phyloP scores from a whole-genome alignment of 2,888 invertebrate species.

The Clostera curtula region DNA sequence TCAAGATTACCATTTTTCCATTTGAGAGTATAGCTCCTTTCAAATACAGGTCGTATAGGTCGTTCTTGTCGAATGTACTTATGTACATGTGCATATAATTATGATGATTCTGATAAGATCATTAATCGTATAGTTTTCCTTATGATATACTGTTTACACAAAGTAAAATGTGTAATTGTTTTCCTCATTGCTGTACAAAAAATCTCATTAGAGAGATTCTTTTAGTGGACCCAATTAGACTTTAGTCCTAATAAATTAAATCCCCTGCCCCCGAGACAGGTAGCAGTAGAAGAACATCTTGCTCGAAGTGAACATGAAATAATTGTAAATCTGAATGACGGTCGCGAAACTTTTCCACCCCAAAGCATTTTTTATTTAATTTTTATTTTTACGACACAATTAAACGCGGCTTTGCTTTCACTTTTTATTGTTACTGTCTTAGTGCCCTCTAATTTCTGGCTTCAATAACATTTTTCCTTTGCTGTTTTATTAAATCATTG shows the following conservation, averaged over 20 bases:
- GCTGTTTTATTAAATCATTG: conserved; percentile 63
- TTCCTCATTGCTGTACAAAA: no score
- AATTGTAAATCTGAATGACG: conserved; percentile 62
- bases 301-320: conserved; percentile 48
- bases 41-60: no score
- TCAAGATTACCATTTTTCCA: no score
- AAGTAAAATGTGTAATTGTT: no score
- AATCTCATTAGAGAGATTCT: conserved; percentile 1
- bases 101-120: no score
- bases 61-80: no score
- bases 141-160: no score
- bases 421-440: conserved; percentile 72
- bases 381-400: conserved; percentile 74
- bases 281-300: conserved; percentile 47
- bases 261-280: conserved; percentile 46
- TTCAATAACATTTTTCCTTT: conserved; percentile 62
- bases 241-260: conserved; percentile 19
- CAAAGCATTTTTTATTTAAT: conserved; percentile 69
- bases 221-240: conserved; percentile 6
- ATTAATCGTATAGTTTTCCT: no score
- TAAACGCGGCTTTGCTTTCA: conserved; percentile 72
- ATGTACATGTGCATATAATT: no score
- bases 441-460: conserved; percentile 71
- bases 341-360: conserved; percentile 66
- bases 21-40: no score